Conservation (phyloP, 1,140 invertebrate species). For the Homarus americanus region DNA sequence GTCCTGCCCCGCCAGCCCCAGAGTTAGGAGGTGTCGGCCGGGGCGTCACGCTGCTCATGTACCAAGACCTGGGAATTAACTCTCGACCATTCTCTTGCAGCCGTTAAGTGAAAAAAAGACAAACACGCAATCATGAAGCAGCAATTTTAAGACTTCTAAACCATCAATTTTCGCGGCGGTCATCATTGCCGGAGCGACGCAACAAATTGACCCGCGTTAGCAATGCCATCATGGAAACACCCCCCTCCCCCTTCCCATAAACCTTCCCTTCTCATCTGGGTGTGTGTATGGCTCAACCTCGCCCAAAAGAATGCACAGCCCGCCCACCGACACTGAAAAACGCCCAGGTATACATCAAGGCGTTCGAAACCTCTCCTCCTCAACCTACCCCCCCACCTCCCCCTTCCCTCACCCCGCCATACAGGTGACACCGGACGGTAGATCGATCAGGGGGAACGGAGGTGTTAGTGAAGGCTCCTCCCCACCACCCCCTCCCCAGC, state of each 20-base stretch:
- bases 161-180: slow-evolving; percentile 45
- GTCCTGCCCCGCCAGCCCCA: neutral
- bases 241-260: neutral
- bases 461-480: neutral
- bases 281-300: neutral
- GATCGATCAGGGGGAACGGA: slow-evolving; percentile 22
- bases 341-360: slow-evolving; percentile 32
- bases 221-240: slow-evolving; percentile 49
- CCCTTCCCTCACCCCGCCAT: neutral
- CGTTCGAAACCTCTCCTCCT: neutral
- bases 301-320: slow-evolving; percentile 20
- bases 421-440: slow-evolving; percentile 20
- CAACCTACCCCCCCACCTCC: too few species aligned
- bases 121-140: slow-evolving; percentile 68
- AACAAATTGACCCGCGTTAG: slow-evolving; percentile 61
- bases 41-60: slow-evolving; percentile 28
- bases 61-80: slow-evolving; percentile 41
- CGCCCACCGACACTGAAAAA: slow-evolving; percentile 45
- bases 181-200: slow-evolving; percentile 24
- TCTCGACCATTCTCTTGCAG: slow-evolving; percentile 39
- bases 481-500: neutral
- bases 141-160: slow-evolving; percentile 58
- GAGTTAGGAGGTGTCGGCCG: slow-evolving; percentile 1
- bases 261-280: slow-evolving; percentile 30
- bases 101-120: slow-evolving; percentile 58